These are phyloP conservation scores for Diplogasteroides magnus DNA, from an alignment of 1,140 invertebrate genomes.

Conservation along the genomic window DNA sequence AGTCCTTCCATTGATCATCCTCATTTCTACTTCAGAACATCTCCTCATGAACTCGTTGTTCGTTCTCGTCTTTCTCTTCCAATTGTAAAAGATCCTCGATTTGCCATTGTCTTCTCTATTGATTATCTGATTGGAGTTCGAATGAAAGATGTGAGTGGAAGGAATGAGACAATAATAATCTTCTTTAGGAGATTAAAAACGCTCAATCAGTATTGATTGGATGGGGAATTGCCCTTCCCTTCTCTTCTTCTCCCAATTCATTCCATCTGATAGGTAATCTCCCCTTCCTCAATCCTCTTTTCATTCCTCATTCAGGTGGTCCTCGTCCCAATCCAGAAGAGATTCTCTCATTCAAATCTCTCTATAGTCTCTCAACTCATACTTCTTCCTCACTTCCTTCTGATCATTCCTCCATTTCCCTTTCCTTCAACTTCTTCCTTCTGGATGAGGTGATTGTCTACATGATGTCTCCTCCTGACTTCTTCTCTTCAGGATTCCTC, in stretches of 20 bases:
- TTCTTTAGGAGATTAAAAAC: too few species aligned
- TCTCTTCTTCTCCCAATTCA: not conserved
- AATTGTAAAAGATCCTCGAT: not conserved
- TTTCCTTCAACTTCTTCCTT: not conserved
- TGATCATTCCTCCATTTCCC: not conserved
- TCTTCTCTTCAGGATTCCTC: too few species aligned
- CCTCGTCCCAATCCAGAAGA: not conserved
- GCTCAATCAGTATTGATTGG: not conserved
- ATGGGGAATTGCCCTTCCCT: not conserved
- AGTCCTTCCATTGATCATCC: too few species aligned
- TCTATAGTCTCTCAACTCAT: not conserved
- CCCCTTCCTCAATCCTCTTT: not conserved
- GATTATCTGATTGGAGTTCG: not conserved
- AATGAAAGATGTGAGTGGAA: not conserved
- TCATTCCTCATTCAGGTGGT: not conserved
- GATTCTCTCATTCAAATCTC: not conserved
- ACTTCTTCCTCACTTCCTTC: not conserved
- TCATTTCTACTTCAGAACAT: too few species aligned
- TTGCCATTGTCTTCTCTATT: not conserved
- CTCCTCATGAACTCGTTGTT: not conserved
- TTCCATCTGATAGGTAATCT: not conserved
- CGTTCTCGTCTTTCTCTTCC: not conserved
- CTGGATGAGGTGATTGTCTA: not conserved
- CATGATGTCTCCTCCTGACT: too few species aligned
- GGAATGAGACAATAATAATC: too few species aligned